Percentiles rank a stretch among this genome's conserved stretches.
Evolutionary conservation across 2,113 vertebrate genomes (phyloP).

Genomic region (Maccullochella peelii): DNA sequence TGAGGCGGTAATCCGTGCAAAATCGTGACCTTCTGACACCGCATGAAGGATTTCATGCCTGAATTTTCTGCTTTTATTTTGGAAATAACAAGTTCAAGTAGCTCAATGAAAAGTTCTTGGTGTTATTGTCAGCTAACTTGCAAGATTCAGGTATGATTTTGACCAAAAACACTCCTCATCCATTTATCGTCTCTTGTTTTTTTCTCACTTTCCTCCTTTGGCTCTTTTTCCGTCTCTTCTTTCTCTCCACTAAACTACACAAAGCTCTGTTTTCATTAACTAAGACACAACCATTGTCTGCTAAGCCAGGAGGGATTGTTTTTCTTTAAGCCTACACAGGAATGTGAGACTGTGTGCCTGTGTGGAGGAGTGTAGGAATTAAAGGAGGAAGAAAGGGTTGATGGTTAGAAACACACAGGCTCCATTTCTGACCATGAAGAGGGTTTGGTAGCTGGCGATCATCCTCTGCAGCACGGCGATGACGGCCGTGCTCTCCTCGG

Average conservation of each 20-base stretch:
- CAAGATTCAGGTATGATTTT: not conserved
- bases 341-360: constrained; percentile 10
- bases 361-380: not conserved
- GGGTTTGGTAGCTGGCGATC: constrained; percentile 90
- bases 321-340: constrained; percentile 40
- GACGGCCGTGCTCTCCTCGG: constrained; percentile 95
- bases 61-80: constrained; percentile 42
- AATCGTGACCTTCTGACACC: constrained; percentile 44
- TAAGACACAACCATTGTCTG: constrained; percentile 30
- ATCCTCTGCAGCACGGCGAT: constrained; percentile 93
- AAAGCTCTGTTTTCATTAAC: constrained; percentile 31
- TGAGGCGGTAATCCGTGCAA: constrained; percentile 41
- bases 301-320: constrained; percentile 28
- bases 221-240: not conserved
- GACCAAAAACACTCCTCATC: not conserved
- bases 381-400: not conserved
- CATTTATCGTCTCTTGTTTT: constrained; percentile 4
- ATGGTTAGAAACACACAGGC: not conserved
- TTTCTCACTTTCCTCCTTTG: not conserved
- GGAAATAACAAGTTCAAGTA: constrained; percentile 20
- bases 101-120: constrained; percentile 17
- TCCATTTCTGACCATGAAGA: constrained; percentile 90
- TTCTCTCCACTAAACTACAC: constrained; percentile 6
- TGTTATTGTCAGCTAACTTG: constrained; percentile 1
- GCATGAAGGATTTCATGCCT: constrained; percentile 40